Conservation (phyloP, 2,797 vertebrate species). For the Cephalopachus bancanus region DNA sequence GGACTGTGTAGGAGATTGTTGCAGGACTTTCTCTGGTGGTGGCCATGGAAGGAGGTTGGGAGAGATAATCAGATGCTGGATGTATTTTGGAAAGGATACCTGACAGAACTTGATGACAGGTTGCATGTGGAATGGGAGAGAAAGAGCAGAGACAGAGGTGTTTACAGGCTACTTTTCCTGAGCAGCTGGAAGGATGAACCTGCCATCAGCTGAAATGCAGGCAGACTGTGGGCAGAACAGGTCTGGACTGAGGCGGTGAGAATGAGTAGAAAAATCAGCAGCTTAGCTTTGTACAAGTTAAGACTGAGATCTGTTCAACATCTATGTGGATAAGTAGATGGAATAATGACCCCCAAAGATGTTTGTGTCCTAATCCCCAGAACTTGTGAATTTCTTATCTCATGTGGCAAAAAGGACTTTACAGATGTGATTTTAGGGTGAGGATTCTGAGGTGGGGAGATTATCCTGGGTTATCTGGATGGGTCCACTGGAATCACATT, state of each 20-base stretch:
- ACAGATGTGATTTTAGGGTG: not conserved
- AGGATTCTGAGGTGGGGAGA: not conserved
- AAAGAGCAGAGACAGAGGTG: not conserved
- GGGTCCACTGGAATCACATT: too few species aligned
- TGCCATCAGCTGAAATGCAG: not conserved
- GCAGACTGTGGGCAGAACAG: not conserved
- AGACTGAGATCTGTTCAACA: not conserved
- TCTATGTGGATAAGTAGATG: not conserved
- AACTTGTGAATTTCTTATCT: not conserved
- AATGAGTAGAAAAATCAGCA: not conserved
- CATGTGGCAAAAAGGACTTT: not conserved
- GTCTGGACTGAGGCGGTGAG: not conserved
- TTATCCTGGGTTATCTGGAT: not conserved
- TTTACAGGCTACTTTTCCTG: not conserved
- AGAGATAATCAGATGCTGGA: not conserved
- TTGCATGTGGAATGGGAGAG: not conserved
- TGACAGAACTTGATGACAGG: not conserved
- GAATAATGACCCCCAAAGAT: not conserved
- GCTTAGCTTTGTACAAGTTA: not conserved
- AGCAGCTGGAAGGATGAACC: not conserved
- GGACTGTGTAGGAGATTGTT: not conserved
- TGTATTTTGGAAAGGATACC: not conserved
- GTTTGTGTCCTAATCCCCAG: not conserved
- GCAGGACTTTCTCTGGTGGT: not conserved
- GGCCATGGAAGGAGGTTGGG: not conserved